Evolutionary conservation across 2,888 invertebrate species (phyloP), one percentile per base, ranked within the genome.

Genomic region (Caenorhabditis virilis): DNA sequence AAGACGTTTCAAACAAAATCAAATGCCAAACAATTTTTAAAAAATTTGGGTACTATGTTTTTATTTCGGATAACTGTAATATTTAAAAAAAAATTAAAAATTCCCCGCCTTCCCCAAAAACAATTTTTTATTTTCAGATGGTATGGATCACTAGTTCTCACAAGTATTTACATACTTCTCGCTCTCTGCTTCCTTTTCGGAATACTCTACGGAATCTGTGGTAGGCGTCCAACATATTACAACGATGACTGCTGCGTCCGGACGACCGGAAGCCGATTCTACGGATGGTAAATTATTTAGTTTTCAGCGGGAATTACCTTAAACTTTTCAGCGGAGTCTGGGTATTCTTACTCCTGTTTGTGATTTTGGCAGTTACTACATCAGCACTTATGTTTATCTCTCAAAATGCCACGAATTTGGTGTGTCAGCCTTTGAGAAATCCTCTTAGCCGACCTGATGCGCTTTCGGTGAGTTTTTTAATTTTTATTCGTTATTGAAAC

Each of bases 131-230:
- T 48, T 73, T 78, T 51, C 72, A 85, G 86, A 38, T 85, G 84
- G 84, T 85, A 85, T 72, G 82, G 63, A 1, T 83, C 84, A 20
- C 78, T 86, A 18, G 83, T 80, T 11, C 47, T 85, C 30, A 77
- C 84, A 30, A 84, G 83, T 63, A 45, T 84, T 2, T 77, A 85
- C 45, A 66, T 84, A 18, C 73, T 86, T 38, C 76, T 85, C 16
- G 82, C 85, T 0, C 66, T 84, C 4, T 80, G 84, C 54, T 84
- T 84, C 71, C 82, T 83, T 45, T 74, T 86, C 42, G 86, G 86
- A 6, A 74, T 86, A 7, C 77, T 85, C 69, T 86, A 84, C 76
- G 86, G 86, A 27, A 76, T 82, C 20, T 86, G 85, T 76, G 86
- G 86, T 16, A 82, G 84, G 52, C 69, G 84, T 26, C 84, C 86